phyloP scores from a whole-genome alignment of 2,797 vertebrate species.

The Brachymystax lenok region DNA sequence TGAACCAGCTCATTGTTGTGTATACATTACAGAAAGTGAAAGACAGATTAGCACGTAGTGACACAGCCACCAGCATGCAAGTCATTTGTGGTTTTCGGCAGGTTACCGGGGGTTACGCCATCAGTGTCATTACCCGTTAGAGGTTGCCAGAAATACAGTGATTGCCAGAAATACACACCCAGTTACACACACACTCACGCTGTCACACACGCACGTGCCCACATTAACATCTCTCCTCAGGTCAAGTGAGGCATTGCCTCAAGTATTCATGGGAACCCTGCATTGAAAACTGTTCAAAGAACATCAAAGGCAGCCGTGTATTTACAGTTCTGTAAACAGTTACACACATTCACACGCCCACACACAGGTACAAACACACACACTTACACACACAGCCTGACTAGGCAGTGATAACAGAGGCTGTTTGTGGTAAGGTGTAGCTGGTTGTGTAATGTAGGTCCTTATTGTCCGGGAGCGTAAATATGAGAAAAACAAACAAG shows the following conservation, averaged over 20 bases:
- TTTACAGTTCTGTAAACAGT: background rate
- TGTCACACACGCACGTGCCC: background rate
- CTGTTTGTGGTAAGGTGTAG: background rate
- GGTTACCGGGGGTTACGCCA: background rate
- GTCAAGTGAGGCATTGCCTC: constrained; percentile 3
- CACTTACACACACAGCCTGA: background rate
- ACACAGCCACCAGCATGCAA: background rate
- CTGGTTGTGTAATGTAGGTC: background rate
- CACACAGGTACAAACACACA: background rate
- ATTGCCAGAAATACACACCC: background rate
- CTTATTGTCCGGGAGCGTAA: background rate
- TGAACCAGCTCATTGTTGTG: too few relatives aligned
- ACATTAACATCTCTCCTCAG: background rate
- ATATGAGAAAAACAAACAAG: background rate
- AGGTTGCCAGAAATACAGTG: background rate
- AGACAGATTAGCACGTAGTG: background rate
- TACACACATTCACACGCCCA: background rate
- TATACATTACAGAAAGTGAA: background rate
- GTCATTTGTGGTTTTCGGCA: background rate
- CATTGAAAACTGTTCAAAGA: background rate
- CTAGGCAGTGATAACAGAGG: background rate
- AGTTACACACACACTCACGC: background rate
- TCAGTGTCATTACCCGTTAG: background rate
- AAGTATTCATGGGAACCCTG: background rate
- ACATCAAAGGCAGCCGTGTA: background rate